Percentiles rank a stretch among this genome's conserved stretches.
These are phyloP conservation scores for Urechis unicinctus DNA, from an alignment of 2,888 invertebrate genomes.

Conservation along the genomic window DNA sequence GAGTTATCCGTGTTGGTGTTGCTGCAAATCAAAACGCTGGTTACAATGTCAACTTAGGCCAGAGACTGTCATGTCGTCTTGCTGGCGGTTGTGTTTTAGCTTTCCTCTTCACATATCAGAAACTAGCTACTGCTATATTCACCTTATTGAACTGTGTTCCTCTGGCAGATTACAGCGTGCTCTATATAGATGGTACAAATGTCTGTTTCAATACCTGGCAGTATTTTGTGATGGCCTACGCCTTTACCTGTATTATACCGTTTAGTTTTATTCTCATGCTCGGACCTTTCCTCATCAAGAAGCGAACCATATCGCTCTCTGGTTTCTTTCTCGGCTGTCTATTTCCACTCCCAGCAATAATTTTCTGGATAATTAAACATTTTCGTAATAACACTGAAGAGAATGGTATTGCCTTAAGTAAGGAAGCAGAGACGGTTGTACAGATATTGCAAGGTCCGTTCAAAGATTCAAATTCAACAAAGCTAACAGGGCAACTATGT, in stretches of 20 bases:
- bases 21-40: not conserved
- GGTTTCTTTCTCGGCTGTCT: constrained; percentile 12
- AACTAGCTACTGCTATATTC: constrained; percentile 16
- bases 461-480: constrained; percentile 1
- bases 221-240: constrained; percentile 16
- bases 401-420: not conserved
- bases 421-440: constrained; percentile 8
- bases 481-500: constrained; percentile 6
- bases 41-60: not conserved
- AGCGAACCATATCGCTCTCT: constrained; percentile 3
- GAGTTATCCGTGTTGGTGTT: too few relatives aligned
- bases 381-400: not conserved
- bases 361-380: constrained; percentile 4
- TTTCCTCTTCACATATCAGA: constrained; percentile 19
- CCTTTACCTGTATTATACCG: constrained; percentile 13
- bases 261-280: constrained; percentile 15
- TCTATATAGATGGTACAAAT: constrained; percentile 16
- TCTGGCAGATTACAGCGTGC: constrained; percentile 9
- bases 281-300: constrained; percentile 12
- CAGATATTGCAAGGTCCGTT: constrained; percentile 13
- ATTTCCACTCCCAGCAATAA: constrained; percentile 8
- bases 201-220: constrained; percentile 17
- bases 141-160: constrained; percentile 20
- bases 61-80: constrained; percentile 7
- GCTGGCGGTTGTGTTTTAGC: constrained; percentile 14